Evolutionary conservation across 2,888 invertebrate genomes (phyloP).

Genomic region (Heliconius hortense): DNA sequence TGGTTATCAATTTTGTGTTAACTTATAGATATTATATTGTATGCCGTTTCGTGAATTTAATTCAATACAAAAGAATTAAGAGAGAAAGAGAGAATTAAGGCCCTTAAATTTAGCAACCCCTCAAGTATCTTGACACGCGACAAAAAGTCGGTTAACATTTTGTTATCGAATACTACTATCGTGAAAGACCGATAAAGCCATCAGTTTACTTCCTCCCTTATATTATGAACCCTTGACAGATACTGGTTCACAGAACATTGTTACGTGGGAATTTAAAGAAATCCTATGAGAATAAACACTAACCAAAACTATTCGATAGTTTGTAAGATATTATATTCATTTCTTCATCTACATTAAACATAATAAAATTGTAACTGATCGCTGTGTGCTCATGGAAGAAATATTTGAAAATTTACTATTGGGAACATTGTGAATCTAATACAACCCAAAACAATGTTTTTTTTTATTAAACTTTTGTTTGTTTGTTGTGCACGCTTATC

Average conservation of each 20-base stretch:
- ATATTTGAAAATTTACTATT: too few species aligned
- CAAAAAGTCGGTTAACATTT: conserved; percentile 10
- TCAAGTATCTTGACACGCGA: conserved; percentile 12
- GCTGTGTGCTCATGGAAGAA: too few species aligned
- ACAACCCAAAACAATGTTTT: too few species aligned
- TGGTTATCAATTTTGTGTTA: not conserved
- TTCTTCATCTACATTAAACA: too few species aligned
- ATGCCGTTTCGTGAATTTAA: not conserved
- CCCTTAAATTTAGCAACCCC: not conserved
- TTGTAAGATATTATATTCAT: not conserved
- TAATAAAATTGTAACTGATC: too few species aligned
- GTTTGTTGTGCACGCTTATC: too few species aligned
- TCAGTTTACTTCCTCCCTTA: not conserved
- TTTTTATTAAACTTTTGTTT: too few species aligned
- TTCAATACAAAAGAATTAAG: not conserved
- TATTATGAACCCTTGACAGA: not conserved
- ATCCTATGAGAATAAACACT: not conserved
- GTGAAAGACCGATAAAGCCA: conserved; percentile 6
- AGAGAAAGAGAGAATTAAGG: not conserved
- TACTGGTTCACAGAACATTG: conserved; percentile 24
- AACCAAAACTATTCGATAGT: not conserved
- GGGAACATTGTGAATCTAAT: too few species aligned
- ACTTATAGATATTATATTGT: not conserved
- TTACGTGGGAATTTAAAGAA: conserved; percentile 27
- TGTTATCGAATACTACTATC: not conserved